Conservation (phyloP, 1,140 invertebrate species). For the Bilobella aurantiaca region DNA sequence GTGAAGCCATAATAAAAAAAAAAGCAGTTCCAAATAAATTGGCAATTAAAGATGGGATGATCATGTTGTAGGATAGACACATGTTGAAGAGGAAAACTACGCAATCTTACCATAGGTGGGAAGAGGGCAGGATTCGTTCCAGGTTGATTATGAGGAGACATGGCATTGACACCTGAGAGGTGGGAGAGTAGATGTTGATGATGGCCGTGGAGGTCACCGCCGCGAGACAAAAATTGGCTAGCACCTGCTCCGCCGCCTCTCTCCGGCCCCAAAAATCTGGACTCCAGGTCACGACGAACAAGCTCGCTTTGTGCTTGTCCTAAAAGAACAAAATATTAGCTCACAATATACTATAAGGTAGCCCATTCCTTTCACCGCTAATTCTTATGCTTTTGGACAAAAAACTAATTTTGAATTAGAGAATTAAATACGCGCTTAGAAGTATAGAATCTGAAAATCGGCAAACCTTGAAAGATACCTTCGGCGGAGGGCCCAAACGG, state of each 20-base stretch:
- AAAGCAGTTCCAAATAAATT: slow-evolving; percentile 5
- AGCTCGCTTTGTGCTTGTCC: slow-evolving; percentile 49
- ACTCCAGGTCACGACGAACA: slow-evolving; percentile 79
- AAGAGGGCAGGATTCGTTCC: slow-evolving; percentile 45
- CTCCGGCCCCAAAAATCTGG: slow-evolving; percentile 70
- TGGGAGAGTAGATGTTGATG: slow-evolving; percentile 28
- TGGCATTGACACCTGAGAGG: slow-evolving; percentile 36
- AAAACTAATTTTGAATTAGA: too few relatives aligned
- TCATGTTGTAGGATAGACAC: not conserved
- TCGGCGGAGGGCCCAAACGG: slow-evolving; percentile 33
- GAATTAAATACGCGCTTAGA: too few relatives aligned
- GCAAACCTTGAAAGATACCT: slow-evolving; percentile 32
- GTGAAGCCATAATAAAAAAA: not conserved
- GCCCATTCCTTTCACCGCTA: too few relatives aligned
- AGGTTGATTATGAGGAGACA: slow-evolving; percentile 57
- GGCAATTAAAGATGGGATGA: slow-evolving; percentile 3
- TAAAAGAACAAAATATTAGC: not conserved
- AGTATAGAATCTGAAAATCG: not conserved
- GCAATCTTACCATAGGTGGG: slow-evolving; percentile 48
- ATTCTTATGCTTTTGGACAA: too few relatives aligned
- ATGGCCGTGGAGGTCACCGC: slow-evolving; percentile 48
- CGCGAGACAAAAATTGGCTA: slow-evolving; percentile 49
- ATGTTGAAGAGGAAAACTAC: slow-evolving; percentile 21
- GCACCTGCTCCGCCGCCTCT: slow-evolving; percentile 47
- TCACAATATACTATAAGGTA: not conserved